phyloP scores from a whole-genome alignment of 2,888 invertebrate genomes.

The Autographa pulchrina region DNA sequence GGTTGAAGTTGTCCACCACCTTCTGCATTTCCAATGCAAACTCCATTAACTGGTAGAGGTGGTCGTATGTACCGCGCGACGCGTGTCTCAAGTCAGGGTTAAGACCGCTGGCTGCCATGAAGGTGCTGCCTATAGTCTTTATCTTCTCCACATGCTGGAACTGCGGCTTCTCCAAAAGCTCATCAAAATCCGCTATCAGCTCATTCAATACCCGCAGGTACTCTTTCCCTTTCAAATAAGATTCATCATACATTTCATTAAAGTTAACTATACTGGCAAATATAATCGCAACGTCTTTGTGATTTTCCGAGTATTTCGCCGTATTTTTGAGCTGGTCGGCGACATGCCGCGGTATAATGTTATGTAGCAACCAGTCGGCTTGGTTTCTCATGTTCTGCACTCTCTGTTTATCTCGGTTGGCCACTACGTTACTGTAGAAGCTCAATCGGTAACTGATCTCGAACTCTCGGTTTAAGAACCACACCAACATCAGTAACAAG shows the following conservation, averaged over 20 bases:
- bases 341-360: constrained; percentile 98
- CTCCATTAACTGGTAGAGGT: constrained; percentile 96
- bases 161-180: constrained; percentile 94
- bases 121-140: constrained; percentile 98
- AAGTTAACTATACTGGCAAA: constrained; percentile 99
- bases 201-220: constrained; percentile 98
- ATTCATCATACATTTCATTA: constrained; percentile 99
- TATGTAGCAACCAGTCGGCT: constrained; percentile 98
- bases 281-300: constrained; percentile 97
- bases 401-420: constrained; percentile 95
- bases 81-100: constrained; percentile 94
- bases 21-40: constrained; percentile 97
- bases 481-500: constrained; percentile 95
- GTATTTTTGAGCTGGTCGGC: constrained; percentile 97
- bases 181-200: constrained; percentile 98
- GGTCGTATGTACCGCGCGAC: constrained; percentile 92
- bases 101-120: constrained; percentile 99
- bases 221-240: constrained; percentile 98
- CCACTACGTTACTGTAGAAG: constrained; percentile 97
- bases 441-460: constrained; percentile 98
- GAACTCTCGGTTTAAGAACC: constrained; percentile 98
- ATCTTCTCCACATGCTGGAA: constrained; percentile 98
- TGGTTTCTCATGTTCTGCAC: constrained; percentile 98
- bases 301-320: constrained; percentile 98
- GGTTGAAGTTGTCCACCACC: constrained; percentile 96